Percentiles rank a stretch among this genome's conserved stretches.
phyloP scores from a whole-genome alignment of 2,888 invertebrate genomes.

The Trileptium ribeirensis region DNA sequence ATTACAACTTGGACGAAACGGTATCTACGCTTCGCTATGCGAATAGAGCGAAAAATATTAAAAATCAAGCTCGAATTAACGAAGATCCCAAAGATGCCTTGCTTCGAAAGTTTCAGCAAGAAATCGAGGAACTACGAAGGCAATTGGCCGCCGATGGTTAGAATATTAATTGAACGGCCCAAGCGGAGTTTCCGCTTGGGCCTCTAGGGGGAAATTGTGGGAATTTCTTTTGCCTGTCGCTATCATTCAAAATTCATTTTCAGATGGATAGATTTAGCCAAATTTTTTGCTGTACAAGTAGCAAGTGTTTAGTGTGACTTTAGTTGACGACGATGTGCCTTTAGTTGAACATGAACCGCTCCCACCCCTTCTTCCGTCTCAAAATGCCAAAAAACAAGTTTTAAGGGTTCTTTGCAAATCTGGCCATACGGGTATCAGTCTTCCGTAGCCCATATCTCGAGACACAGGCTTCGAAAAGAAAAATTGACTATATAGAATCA shows the following conservation, averaged over 20 bases:
- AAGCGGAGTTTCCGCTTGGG: too few relatives aligned
- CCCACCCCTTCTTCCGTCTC: too few relatives aligned
- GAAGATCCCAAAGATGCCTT: slow-evolving; percentile 95
- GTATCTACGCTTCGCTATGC: slow-evolving; percentile 93
- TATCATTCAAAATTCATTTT: too few relatives aligned
- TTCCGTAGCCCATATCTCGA: too few relatives aligned
- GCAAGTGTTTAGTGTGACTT: not conserved
- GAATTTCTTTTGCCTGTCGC: not conserved
- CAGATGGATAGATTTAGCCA: not conserved
- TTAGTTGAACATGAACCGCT: too few relatives aligned
- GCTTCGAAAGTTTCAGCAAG: slow-evolving; percentile 86
- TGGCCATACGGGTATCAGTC: too few relatives aligned
- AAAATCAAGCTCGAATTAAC: slow-evolving; percentile 88
- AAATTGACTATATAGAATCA: too few relatives aligned
- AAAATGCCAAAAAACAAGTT: too few relatives aligned
- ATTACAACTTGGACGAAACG: slow-evolving; percentile 90
- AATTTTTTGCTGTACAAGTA: not conserved
- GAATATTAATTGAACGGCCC: not conserved
- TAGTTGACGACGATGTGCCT: too few relatives aligned
- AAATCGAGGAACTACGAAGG: slow-evolving; percentile 81
- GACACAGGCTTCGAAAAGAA: too few relatives aligned
- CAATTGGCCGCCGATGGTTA: slow-evolving; percentile 66
- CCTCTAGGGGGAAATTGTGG: not conserved
- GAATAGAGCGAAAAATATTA: slow-evolving; percentile 92
- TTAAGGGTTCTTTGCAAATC: too few relatives aligned